Evolutionary conservation across 2,888 invertebrate genomes (phyloP), one percentile per base, ranked within the genome.

Genomic region (Sarcophaga subvicina): DNA sequence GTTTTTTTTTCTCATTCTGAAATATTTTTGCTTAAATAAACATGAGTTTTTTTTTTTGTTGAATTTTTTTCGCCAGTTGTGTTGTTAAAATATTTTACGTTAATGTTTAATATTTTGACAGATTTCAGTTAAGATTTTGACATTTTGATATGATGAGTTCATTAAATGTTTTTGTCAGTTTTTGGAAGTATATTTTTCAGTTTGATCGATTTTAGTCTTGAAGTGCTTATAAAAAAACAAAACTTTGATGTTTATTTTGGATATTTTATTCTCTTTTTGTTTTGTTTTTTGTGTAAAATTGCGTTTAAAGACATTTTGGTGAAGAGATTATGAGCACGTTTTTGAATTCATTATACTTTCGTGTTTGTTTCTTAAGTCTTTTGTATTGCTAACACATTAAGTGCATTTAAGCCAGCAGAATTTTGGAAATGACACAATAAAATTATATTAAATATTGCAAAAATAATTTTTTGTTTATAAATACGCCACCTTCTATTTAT

Each of bases 91-190:
- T 47, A 60, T 60, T 78, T 73, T 81, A 54, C 20, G 75, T 71
- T 64, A 62, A 71, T 70, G 64, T 75, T 71, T 11, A 72, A 79
- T 85, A 71, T 80, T 83, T 80, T 87, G 88, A 88, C 88, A 88
- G 87, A 78, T 79, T 82, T 80, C 66, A 80, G 90, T 90, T 90
- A 90, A 91, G 91, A 91, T 90, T 91, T 91, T 91, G 90, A 75
- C 72, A 89, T 90, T 91, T 90, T 90, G 91, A 88, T 90, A 91
- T 91, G 91, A 92, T 91, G 92, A 91, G 90, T 91, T 91, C 90
- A 91, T 91, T 91, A 91, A 89, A 90, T 80, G 49, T 54, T 80
- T 54, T 22, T 82, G 54, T 60, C 54, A 22, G 22, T 82, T 11
- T 37, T 54, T 37, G 62, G 47, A 54, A 17, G 64, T 69, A 69